Percentiles rank a stretch among this genome's conserved stretches.
These are phyloP conservation scores for Leptosomus discolor DNA, from an alignment of 2,113 vertebrate species.

Conservation along the genomic window DNA sequence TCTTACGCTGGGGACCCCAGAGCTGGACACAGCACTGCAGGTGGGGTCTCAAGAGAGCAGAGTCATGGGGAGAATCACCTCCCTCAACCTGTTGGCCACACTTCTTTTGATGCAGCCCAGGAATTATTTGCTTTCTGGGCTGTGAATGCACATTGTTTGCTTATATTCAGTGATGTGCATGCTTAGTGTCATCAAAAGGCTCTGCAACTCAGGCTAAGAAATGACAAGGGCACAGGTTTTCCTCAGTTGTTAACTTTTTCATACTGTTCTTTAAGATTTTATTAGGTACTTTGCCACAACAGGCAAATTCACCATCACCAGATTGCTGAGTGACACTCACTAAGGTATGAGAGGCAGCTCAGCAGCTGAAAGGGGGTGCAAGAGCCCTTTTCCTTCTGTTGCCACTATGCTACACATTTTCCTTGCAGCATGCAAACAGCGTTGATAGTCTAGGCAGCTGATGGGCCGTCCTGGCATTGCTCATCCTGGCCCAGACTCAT, in stretches of 20 bases:
- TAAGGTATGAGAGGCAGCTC: not conserved
- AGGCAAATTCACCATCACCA: not conserved
- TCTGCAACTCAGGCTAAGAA: not conserved
- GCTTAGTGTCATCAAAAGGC: not conserved
- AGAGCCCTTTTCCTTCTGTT: not conserved
- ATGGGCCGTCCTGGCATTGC: not conserved
- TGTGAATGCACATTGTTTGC: too few species aligned
- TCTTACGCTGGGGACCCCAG: too few species aligned
- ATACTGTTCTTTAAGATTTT: not conserved
- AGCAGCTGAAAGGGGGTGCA: not conserved
- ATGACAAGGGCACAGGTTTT: not conserved
- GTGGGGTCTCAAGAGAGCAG: too few species aligned
- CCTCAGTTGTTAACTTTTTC: not conserved
- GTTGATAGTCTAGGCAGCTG: not conserved
- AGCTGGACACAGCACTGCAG: too few species aligned
- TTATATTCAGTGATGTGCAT: not conserved
- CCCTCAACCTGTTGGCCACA: too few species aligned
- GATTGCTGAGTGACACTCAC: not conserved
- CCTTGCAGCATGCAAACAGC: not conserved
- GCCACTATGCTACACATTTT: rapidly evolving
- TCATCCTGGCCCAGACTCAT: not conserved
- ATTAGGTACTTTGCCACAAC: not conserved
- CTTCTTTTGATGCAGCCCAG: too few species aligned
- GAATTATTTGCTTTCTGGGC: too few species aligned
- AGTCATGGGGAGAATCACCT: too few species aligned